Conservation (phyloP, 2,113 vertebrate species). For the Cepphus grylle region DNA sequence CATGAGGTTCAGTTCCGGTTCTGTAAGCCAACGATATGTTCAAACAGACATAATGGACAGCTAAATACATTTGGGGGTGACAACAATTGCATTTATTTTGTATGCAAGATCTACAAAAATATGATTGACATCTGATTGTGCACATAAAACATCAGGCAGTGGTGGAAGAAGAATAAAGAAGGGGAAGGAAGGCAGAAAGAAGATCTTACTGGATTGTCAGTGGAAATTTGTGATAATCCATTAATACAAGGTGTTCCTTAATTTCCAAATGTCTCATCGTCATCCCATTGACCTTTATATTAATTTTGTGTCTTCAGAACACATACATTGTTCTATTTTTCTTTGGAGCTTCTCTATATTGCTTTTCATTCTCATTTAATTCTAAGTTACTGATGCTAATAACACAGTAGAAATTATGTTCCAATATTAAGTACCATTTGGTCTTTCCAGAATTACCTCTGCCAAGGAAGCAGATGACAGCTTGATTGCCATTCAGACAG, state of each 20-base stretch:
- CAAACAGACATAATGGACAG: not conserved
- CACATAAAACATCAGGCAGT: not conserved
- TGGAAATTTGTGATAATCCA: not conserved
- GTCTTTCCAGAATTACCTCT: conserved; percentile 4
- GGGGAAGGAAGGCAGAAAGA: not conserved
- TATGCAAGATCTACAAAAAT: not conserved
- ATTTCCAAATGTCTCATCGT: not conserved
- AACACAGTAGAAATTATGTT: not conserved
- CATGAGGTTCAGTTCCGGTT: not conserved
- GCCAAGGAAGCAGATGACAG: not conserved
- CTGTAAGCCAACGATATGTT: not conserved
- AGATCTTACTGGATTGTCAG: not conserved
- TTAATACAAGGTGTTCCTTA: not conserved
- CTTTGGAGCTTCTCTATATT: not conserved
- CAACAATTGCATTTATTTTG: not conserved
- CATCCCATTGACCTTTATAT: not conserved
- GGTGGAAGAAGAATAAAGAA: not conserved
- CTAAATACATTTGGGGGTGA: not conserved
- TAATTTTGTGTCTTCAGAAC: not conserved
- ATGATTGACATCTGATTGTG: not conserved
- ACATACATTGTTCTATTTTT: not conserved
- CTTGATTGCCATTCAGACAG: not conserved
- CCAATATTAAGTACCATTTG: not conserved
- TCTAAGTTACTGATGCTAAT: not conserved
- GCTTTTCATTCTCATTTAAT: not conserved